Percentiles rank a stretch among this genome's conserved stretches.
phyloP scores from a whole-genome alignment of 1,140 invertebrate genomes.

The Drosophila obscura region DNA sequence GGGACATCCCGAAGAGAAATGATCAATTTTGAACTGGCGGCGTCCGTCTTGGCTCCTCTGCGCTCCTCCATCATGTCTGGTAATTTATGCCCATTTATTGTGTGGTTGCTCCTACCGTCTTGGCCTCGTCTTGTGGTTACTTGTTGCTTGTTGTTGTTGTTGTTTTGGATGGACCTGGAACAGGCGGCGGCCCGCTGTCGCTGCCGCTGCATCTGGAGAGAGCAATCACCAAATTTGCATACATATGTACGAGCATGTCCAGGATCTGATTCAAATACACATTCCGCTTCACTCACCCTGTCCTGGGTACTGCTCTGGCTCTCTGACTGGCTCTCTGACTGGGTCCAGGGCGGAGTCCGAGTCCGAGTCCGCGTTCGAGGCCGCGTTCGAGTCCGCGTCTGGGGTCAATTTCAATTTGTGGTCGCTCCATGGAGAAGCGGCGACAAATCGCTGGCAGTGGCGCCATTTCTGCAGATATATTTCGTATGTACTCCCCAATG shows the following conservation, averaged over 20 bases:
- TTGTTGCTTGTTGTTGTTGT: slow-evolving; percentile 4
- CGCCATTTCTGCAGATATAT: no score
- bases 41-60: slow-evolving; percentile 1
- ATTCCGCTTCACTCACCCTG: no score
- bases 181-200: slow-evolving; percentile 10
- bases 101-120: slow-evolving; percentile 75
- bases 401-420: no score
- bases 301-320: no score
- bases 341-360: slow-evolving; percentile 29
- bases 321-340: not conserved
- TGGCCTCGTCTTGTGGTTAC: slow-evolving; percentile 54
- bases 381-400: not conserved
- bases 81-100: slow-evolving; percentile 82
- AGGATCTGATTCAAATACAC: no score
- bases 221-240: slow-evolving; percentile 77
- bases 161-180: slow-evolving; percentile 18
- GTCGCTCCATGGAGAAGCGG: no score
- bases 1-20: slow-evolving; percentile 45
- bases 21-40: slow-evolving; percentile 49
- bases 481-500: no score
- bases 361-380: not conserved
- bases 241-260: slow-evolving; percentile 38
- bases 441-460: no score
- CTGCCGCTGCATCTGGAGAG: slow-evolving; percentile 21
- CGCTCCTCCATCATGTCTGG: slow-evolving; percentile 71